A percentile compares a stretch with the other conserved stretches of the same genome.
These are phyloP conservation scores for Globodera rostochiensis DNA, from an alignment of 1,140 invertebrate genomes.

Conservation along the genomic window DNA sequence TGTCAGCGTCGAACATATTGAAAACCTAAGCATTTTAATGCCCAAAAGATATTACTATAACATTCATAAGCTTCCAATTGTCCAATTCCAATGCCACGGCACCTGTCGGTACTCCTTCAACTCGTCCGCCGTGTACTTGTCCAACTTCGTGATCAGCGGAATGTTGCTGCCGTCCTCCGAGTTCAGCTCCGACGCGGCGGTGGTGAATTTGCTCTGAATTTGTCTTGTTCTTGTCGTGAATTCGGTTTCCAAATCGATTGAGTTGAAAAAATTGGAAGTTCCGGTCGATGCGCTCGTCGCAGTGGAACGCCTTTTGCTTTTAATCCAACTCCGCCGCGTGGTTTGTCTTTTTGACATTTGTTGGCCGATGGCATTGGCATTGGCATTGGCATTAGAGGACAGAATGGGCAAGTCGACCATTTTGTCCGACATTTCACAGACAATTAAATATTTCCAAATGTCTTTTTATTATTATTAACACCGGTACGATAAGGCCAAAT, in stretches of 20 bases:
- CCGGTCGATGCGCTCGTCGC: background rate
- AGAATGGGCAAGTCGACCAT: background rate
- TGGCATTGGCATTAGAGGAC: background rate
- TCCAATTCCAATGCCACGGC: background rate
- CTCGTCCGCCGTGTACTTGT: slow-evolving; percentile 60
- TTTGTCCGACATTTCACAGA: background rate
- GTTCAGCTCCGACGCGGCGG: slow-evolving; percentile 15
- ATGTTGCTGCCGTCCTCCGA: slow-evolving; percentile 38
- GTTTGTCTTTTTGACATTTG: background rate
- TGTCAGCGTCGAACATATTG: slow-evolving; percentile 63
- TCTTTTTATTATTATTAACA: too few species aligned
- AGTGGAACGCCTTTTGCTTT: slow-evolving; percentile 1
- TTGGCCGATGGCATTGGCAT: background rate
- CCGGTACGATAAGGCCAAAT: too few species aligned
- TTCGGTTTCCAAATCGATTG: slow-evolving; percentile 11
- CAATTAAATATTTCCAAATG: too few species aligned
- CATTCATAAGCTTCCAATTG: background rate
- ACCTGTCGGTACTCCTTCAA: slow-evolving; percentile 57
- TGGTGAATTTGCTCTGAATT: slow-evolving; percentile 35
- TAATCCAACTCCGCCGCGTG: background rate
- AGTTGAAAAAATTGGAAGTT: slow-evolving; percentile 13
- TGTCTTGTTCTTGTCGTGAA: slow-evolving; percentile 4
- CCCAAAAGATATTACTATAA: background rate
- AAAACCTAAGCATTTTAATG: slow-evolving; percentile 45
- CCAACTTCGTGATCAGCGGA: slow-evolving; percentile 53